Evolutionary conservation across 2,797 vertebrate species (phyloP).

Genomic region (Chaunax sp.): DNA sequence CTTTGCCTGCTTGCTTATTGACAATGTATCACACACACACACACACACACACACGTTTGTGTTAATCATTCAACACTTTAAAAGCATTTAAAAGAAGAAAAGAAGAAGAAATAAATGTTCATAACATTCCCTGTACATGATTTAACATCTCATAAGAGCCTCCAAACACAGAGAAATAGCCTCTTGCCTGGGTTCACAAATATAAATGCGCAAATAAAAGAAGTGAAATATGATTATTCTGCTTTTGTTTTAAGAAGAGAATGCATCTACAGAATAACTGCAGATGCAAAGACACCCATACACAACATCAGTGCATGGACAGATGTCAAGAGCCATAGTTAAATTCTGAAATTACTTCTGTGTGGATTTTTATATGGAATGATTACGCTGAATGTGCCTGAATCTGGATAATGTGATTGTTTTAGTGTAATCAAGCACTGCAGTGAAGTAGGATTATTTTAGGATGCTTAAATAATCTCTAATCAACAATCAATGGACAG

Average conservation of each 20-base stretch:
- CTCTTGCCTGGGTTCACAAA: conserved; percentile 4
- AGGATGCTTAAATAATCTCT: conserved; percentile 38
- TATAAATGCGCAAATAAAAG: background rate
- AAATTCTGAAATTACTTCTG: background rate
- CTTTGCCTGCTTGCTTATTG: background rate
- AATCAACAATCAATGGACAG: conserved; percentile 23
- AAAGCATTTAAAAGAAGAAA: no score
- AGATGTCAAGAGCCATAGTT: background rate
- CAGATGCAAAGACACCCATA: background rate
- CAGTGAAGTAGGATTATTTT: conserved; percentile 52
- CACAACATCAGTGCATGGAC: conserved; percentile 4
- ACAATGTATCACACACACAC: background rate
- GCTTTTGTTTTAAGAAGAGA: background rate
- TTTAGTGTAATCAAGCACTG: conserved; percentile 50
- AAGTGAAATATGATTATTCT: background rate
- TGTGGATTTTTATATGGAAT: conserved; percentile 6
- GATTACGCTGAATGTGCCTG: conserved; percentile 4
- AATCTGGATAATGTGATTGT: conserved; percentile 37
- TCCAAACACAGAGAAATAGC: conserved; percentile 14
- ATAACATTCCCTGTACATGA: background rate
- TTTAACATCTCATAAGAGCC: conserved; percentile 5
- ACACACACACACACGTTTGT: conserved; percentile 1
- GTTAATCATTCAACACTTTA: no score
- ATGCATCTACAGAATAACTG: background rate
- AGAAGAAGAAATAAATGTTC: no score